A percentile compares a stretch with the other conserved stretches of the same genome.
Evolutionary conservation across 35 echinoderm and acorn worm species (phyloP).

Genomic region (Amphiura filiformis): DNA sequence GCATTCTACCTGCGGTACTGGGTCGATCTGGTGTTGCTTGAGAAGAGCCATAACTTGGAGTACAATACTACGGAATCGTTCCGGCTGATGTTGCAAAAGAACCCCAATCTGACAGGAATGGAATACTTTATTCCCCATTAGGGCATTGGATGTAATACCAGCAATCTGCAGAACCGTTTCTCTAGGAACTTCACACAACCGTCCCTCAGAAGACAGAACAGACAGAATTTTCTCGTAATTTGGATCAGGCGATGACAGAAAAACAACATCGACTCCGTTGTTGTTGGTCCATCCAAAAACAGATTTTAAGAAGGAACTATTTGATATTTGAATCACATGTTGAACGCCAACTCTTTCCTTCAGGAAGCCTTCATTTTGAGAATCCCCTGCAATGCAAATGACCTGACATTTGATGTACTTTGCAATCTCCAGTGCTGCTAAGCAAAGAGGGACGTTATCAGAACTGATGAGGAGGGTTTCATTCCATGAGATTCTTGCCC

Average conservation of each 20-base stretch:
- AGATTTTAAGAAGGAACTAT: constrained; percentile 32
- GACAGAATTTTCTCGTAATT: constrained; percentile 33
- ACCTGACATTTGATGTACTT: constrained; percentile 49
- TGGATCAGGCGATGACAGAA: constrained; percentile 45
- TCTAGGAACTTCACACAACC: constrained; percentile 43
- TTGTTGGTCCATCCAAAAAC: constrained; percentile 48
- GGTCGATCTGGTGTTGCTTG: constrained; percentile 19
- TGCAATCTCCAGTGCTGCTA: constrained; percentile 68
- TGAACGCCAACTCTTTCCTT: constrained; percentile 37
- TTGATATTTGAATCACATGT: constrained; percentile 3
- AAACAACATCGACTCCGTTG: constrained; percentile 62
- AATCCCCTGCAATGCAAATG: constrained; percentile 39
- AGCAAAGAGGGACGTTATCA: constrained; percentile 15
- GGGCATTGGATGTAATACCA: constrained; percentile 16
- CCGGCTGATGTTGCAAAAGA: constrained; percentile 30
- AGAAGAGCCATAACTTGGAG: constrained; percentile 28
- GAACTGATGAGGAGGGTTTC: constrained; percentile 72
- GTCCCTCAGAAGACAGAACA: constrained; percentile 41
- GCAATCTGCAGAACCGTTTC: background rate
- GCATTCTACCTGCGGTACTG: constrained; percentile 18
- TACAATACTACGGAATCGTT: constrained; percentile 19
- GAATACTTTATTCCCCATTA: constrained; percentile 57
- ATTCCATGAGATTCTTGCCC: constrained; percentile 56
- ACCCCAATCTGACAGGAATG: constrained; percentile 63
- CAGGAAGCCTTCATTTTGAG: constrained; percentile 6